These are phyloP conservation scores for Menura novaehollandiae DNA, from an alignment of 2,113 vertebrate species.

Conservation along the genomic window DNA sequence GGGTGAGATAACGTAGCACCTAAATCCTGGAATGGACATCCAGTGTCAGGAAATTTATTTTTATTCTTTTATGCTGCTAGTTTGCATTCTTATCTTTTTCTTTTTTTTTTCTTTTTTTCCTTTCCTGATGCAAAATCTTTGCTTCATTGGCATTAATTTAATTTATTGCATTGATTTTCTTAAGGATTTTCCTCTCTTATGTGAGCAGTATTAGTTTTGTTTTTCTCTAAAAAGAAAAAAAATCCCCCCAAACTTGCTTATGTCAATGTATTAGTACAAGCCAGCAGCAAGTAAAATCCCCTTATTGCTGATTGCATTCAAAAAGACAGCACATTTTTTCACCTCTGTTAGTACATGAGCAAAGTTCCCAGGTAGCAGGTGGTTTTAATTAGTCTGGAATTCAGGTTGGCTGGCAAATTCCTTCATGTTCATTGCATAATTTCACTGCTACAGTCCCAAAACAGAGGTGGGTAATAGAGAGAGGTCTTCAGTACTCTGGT, in stretches of 20 bases:
- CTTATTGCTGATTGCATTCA: constrained; percentile 38
- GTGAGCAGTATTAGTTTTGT: not conserved
- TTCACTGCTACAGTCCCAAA: not conserved
- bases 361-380: constrained; percentile 50
- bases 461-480: not conserved
- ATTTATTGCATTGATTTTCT: not conserved
- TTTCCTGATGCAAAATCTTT: not conserved
- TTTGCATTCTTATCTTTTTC: not conserved
- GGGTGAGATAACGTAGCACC: not conserved
- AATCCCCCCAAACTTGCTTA: not conserved
- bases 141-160: not conserved
- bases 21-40: not conserved
- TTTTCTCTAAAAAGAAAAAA: not conserved
- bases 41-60: not conserved
- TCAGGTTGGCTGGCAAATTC: constrained; percentile 41
- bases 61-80: not conserved
- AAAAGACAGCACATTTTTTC: constrained; percentile 46
- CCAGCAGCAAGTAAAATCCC: constrained; percentile 33
- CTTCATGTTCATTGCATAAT: constrained; percentile 12
- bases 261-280: not conserved
- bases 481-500: not conserved
- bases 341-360: not conserved
- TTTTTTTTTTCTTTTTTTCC: not conserved
- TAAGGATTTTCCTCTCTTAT: not conserved
- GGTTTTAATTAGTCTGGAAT: constrained; percentile 53